These are phyloP conservation scores for Mormyrus hasselquistii DNA, from an alignment of 2,797 vertebrate genomes.

Conservation along the genomic window DNA sequence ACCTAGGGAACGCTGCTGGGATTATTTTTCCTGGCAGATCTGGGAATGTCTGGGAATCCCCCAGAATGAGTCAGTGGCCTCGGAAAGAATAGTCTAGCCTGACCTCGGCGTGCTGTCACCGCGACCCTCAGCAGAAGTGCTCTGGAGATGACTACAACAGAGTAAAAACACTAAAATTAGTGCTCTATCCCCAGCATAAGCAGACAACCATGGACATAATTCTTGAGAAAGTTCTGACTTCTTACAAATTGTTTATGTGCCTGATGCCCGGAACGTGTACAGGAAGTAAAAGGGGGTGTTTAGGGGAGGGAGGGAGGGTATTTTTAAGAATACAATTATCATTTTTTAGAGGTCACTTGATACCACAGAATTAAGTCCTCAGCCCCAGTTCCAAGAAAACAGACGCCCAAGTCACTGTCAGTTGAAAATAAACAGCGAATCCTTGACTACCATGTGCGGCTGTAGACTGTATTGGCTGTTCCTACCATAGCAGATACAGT, in stretches of 20 bases:
- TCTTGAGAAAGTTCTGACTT: background rate
- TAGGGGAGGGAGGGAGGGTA: background rate
- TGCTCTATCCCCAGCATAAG: background rate
- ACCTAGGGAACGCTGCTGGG: background rate
- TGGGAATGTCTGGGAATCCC: background rate
- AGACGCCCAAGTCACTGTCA: background rate
- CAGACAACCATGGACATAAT: background rate
- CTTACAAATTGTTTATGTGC: background rate
- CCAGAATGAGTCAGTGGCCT: background rate
- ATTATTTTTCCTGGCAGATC: background rate
- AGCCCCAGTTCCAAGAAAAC: background rate
- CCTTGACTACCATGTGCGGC: slow-evolving; percentile 29
- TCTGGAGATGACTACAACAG: background rate
- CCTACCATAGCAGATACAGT: slow-evolving; percentile 28
- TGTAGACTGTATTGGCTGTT: slow-evolving; percentile 8
- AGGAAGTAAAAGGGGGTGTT: background rate
- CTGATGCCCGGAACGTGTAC: background rate
- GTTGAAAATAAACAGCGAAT: slow-evolving; percentile 36
- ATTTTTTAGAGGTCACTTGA: slow-evolving; percentile 3
- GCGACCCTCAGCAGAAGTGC: background rate
- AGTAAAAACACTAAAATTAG: background rate
- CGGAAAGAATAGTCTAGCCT: background rate
- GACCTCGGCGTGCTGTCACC: background rate
- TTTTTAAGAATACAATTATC: slow-evolving; percentile 5
- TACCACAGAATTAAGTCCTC: background rate